Conservation (phyloP, 2,888 invertebrate species). For the Entomobrya multifasciata region DNA sequence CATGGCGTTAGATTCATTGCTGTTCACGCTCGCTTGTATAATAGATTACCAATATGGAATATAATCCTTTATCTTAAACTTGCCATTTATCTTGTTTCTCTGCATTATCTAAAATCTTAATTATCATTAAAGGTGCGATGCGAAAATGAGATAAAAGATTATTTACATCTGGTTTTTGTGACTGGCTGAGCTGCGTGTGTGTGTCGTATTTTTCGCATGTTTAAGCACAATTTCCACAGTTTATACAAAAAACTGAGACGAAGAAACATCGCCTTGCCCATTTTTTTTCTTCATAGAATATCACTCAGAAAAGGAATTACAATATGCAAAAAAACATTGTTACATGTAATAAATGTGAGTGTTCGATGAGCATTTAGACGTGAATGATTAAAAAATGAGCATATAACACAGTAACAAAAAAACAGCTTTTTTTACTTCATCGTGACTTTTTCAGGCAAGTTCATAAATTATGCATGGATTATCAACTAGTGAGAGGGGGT, state of each 20-base stretch:
- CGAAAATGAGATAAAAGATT: slow-evolving; percentile 13
- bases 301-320: no score
- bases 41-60: not conserved
- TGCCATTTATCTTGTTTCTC: not conserved
- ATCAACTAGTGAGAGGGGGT: not conserved
- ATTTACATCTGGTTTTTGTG: not conserved
- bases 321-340: not conserved
- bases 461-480: slow-evolving; percentile 58
- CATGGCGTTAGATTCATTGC: no score
- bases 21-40: no score
- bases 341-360: slow-evolving; percentile 2
- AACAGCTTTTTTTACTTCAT: not conserved
- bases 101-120: slow-evolving; percentile 14
- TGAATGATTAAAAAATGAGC: slow-evolving; percentile 9
- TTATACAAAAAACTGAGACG: not conserved
- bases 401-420: not conserved
- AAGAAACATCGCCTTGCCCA: slow-evolving; percentile 1
- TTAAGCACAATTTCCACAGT: slow-evolving; percentile 15
- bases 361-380: not conserved
- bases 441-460: slow-evolving; percentile 36
- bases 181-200: no score
- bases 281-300: not conserved
- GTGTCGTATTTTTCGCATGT: not conserved
- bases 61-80: not conserved
- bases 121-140: slow-evolving; percentile 18